Evolutionary conservation across 2,113 vertebrate genomes (phyloP).

Genomic region (Fregetta grallaria): DNA sequence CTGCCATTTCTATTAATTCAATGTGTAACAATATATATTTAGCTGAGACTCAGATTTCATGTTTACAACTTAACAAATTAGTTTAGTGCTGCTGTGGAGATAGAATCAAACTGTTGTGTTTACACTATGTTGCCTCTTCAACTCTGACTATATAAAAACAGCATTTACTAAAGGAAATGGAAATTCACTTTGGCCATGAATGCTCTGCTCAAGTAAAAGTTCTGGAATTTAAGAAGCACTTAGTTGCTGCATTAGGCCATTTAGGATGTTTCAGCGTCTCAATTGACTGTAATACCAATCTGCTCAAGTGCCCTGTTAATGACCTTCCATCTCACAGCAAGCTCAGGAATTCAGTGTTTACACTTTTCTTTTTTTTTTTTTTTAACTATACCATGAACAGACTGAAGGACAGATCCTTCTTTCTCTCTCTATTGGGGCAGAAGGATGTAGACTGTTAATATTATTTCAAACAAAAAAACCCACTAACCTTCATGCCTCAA

Average conservation of each 20-base stretch:
- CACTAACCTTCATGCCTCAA: constrained; percentile 57
- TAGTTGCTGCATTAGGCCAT: constrained; percentile 84
- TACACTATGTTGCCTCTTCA: constrained; percentile 55
- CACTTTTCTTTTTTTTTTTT: constrained; percentile 54
- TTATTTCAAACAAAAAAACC: constrained; percentile 39
- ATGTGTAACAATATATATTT: constrained; percentile 29
- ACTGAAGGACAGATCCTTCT: constrained; percentile 72
- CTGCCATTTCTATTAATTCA: constrained; percentile 53
- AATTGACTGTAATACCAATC: constrained; percentile 87
- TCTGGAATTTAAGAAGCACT: constrained; percentile 90
- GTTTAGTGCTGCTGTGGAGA: constrained; percentile 57
- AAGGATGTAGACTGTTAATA: constrained; percentile 70
- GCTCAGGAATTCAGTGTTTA: constrained; percentile 82
- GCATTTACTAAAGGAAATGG: constrained; percentile 71
- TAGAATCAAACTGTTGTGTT: constrained; percentile 64
- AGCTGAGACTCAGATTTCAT: constrained; percentile 46
- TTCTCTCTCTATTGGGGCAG: constrained; percentile 62
- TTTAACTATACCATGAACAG: constrained; percentile 69
- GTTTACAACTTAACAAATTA: constrained; percentile 68
- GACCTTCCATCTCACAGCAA: constrained; percentile 83
- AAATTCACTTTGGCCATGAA: constrained; percentile 72
- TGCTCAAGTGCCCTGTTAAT: constrained; percentile 86
- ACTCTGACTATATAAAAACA: constrained; percentile 62
- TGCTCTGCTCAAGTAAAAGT: constrained; percentile 75
- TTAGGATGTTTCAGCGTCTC: constrained; percentile 83